phyloP scores from a whole-genome alignment of 2,113 vertebrate species.

The Bufo gargarizans region DNA sequence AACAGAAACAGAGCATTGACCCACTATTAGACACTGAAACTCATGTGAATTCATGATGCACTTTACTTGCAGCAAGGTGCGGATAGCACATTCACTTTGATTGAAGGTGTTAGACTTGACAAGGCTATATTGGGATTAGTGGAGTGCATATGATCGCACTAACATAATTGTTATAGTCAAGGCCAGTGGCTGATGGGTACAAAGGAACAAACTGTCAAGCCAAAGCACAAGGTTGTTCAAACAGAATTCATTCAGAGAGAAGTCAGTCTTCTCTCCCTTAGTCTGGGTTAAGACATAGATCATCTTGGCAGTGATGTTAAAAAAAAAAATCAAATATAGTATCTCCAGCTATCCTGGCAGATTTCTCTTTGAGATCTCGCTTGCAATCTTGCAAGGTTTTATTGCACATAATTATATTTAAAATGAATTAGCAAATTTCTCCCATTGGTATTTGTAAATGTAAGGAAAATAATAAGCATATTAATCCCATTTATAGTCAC shows the following conservation, averaged over 20 bases:
- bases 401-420: constrained; percentile 34
- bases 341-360: constrained; percentile 11
- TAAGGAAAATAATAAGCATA: constrained; percentile 45
- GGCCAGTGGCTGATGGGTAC: constrained; percentile 43
- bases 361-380: not conserved
- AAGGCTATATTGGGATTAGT: constrained; percentile 51
- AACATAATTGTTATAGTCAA: constrained; percentile 57
- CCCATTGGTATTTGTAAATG: constrained; percentile 42
- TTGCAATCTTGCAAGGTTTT: constrained; percentile 21
- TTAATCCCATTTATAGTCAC: constrained; percentile 41
- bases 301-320: constrained; percentile 21
- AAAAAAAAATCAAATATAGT: constrained; percentile 37
- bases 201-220: constrained; percentile 53
- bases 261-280: constrained; percentile 28
- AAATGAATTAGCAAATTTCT: constrained; percentile 35
- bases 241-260: constrained; percentile 50
- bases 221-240: constrained; percentile 50
- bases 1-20: constrained; percentile 40
- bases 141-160: constrained; percentile 35
- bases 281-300: constrained; percentile 46
- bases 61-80: constrained; percentile 31
- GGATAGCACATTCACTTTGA: constrained; percentile 41
- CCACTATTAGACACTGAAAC: constrained; percentile 39
- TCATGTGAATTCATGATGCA: constrained; percentile 45
- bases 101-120: constrained; percentile 49